Evolutionary conservation across 2,113 vertebrate species (phyloP).

Genomic region (Elachura formosa): DNA sequence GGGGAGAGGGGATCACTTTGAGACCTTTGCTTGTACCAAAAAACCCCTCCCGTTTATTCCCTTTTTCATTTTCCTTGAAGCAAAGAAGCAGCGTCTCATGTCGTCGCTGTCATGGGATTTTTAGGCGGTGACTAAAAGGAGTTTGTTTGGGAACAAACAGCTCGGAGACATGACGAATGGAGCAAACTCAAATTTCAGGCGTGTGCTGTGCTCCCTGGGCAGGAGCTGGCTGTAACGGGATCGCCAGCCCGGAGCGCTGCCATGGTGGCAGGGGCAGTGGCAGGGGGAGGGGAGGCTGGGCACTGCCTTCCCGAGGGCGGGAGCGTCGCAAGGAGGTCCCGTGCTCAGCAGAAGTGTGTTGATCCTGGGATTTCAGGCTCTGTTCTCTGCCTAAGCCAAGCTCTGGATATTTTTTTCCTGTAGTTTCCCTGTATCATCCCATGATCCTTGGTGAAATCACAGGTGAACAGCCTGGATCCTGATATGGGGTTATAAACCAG

Average conservation of each 20-base stretch:
- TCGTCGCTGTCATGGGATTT: slow-evolving; percentile 1
- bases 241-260: not conserved
- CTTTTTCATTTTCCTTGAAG: slow-evolving; percentile 4
- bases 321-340: not conserved
- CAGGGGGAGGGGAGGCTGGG: not conserved
- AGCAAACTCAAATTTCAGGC: slow-evolving; percentile 55
- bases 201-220: not conserved
- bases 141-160: slow-evolving; percentile 60
- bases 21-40: not conserved
- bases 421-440: not conserved
- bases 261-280: not conserved
- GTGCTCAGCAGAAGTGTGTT: not conserved
- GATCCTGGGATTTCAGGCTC: not conserved
- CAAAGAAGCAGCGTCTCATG: not conserved
- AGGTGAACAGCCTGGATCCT: not conserved
- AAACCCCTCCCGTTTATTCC: not conserved
- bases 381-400: not conserved
- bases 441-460: not conserved
- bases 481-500: not conserved
- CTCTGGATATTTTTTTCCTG: not conserved
- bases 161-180: slow-evolving; percentile 2
- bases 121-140: slow-evolving; percentile 28
- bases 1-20: not conserved
- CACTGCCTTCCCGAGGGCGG: fast-evolving
- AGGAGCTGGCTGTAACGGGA: slow-evolving; percentile 3